Evolutionary conservation across 2,797 vertebrate species (phyloP).

Genomic region (Cirrhinus mrigala): DNA sequence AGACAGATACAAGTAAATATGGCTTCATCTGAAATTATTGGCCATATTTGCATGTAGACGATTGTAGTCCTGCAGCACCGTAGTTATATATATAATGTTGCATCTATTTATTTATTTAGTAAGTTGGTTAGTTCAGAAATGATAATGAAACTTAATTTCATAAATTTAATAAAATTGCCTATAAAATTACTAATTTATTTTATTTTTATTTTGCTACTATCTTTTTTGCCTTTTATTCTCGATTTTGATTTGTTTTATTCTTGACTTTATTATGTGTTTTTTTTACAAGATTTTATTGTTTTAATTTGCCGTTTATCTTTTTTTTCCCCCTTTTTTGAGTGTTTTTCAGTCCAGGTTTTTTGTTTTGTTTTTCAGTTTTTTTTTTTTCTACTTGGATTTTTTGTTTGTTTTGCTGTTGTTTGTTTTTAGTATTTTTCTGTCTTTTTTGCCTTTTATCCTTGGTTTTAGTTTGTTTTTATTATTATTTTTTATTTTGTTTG

Average conservation of each 20-base stretch:
- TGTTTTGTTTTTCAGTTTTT: not conserved
- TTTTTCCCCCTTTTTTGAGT: not conserved
- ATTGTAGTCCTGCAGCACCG: not conserved
- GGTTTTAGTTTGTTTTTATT: not conserved
- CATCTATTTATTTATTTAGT: not conserved
- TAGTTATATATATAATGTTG: not conserved
- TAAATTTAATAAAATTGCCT: not conserved
- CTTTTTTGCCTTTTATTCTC: not conserved
- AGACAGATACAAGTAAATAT: slow-evolving; percentile 77
- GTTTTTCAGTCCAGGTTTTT: not conserved
- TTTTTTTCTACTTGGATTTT: not conserved
- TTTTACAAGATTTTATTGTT: too few species aligned
- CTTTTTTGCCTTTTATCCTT: too few species aligned
- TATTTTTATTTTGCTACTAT: not conserved
- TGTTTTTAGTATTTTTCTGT: not conserved
- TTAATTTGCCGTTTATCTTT: not conserved
- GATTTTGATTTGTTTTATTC: not conserved
- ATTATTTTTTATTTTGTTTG: too few species aligned
- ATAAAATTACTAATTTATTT: not conserved
- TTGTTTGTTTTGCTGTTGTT: not conserved
- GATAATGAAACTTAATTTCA: too few species aligned
- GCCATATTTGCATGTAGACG: not conserved
- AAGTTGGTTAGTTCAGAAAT: not conserved
- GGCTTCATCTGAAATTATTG: not conserved
- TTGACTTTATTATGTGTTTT: not conserved